phyloP scores from a whole-genome alignment of 1,140 invertebrate genomes.

The Cotesia vestalis region DNA sequence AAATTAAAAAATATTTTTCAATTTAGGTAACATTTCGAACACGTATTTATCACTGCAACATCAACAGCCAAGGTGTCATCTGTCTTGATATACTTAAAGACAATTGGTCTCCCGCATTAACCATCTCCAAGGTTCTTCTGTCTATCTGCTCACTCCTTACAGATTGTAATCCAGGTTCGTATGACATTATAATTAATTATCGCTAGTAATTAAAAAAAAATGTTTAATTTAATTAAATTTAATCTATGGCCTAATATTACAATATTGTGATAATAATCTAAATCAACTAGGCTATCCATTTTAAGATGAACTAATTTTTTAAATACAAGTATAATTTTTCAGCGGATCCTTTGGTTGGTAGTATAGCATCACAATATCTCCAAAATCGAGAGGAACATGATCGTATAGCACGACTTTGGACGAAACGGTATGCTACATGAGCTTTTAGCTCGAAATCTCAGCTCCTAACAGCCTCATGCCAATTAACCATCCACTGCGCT shows the following conservation, averaged over 20 bases:
- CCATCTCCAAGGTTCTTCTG: slow-evolving; percentile 93
- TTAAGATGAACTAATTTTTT: background rate
- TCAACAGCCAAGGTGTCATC: slow-evolving; percentile 96
- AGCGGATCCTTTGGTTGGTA: slow-evolving; percentile 97
- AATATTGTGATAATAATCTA: background rate
- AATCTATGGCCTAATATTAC: no score
- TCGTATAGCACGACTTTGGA: slow-evolving; percentile 97
- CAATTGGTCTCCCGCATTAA: slow-evolving; percentile 95
- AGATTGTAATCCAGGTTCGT: slow-evolving; percentile 93
- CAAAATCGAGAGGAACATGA: slow-evolving; percentile 98
- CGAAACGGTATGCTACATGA: slow-evolving; percentile 97
- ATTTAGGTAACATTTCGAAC: slow-evolving; percentile 92
- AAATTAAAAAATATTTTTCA: slow-evolving; percentile 24
- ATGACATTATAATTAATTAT: slow-evolving; percentile 28
- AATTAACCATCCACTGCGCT: slow-evolving; percentile 49
- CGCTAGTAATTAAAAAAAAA: background rate
- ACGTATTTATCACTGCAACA: slow-evolving; percentile 96
- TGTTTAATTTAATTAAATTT: no score
- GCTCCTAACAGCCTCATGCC: slow-evolving; percentile 58
- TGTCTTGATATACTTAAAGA: slow-evolving; percentile 96
- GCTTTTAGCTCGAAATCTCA: slow-evolving; percentile 41
- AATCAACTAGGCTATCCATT: background rate
- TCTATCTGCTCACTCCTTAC: slow-evolving; percentile 95
- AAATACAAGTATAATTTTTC: slow-evolving; percentile 53
- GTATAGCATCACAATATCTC: slow-evolving; percentile 97